Conservation (phyloP, 1,140 invertebrate genomes). For the Zaprionus vittiger region DNA sequence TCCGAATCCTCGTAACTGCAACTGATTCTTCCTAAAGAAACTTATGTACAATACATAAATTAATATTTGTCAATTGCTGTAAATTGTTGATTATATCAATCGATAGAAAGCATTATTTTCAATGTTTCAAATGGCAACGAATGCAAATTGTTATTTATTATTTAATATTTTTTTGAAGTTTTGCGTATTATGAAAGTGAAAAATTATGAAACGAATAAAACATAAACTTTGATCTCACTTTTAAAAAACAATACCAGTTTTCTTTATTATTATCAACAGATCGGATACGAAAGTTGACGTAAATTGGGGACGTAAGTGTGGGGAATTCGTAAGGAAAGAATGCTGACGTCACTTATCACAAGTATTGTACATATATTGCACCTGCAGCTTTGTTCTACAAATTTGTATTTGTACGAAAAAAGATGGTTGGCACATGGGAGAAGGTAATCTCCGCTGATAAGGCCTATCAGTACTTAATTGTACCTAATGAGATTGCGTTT, state of each 20-base stretch:
- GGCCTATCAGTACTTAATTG: slow-evolving; percentile 27
- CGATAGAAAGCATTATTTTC: slow-evolving; percentile 62
- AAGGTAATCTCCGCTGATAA: slow-evolving; percentile 38
- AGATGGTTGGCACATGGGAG: slow-evolving; percentile 20
- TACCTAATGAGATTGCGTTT: slow-evolving; percentile 26
- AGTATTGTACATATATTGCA: neutral
- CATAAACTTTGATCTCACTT: slow-evolving; percentile 81
- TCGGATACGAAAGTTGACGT: neutral
- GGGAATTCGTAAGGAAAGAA: neutral
- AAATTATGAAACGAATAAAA: slow-evolving; percentile 70
- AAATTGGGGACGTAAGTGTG: neutral
- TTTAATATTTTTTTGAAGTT: slow-evolving; percentile 74
- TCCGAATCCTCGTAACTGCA: slow-evolving; percentile 60
- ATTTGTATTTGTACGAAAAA: slow-evolving; percentile 1
- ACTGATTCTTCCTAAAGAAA: slow-evolving; percentile 74
- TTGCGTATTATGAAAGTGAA: slow-evolving; percentile 69
- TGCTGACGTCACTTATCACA: slow-evolving; percentile 4
- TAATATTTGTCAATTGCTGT: slow-evolving; percentile 65
- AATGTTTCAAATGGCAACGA: slow-evolving; percentile 73
- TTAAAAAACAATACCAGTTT: slow-evolving; percentile 32
- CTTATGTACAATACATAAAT: slow-evolving; percentile 76
- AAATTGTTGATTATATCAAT: slow-evolving; percentile 74
- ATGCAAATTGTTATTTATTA: slow-evolving; percentile 82
- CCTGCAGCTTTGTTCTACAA: slow-evolving; percentile 6
- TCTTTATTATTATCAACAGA: neutral